A percentile compares a stretch with the other conserved stretches of the same genome.
These are phyloP conservation scores for Mus spicilegus DNA, from an alignment of 2,113 vertebrate species.

Conservation along the genomic window DNA sequence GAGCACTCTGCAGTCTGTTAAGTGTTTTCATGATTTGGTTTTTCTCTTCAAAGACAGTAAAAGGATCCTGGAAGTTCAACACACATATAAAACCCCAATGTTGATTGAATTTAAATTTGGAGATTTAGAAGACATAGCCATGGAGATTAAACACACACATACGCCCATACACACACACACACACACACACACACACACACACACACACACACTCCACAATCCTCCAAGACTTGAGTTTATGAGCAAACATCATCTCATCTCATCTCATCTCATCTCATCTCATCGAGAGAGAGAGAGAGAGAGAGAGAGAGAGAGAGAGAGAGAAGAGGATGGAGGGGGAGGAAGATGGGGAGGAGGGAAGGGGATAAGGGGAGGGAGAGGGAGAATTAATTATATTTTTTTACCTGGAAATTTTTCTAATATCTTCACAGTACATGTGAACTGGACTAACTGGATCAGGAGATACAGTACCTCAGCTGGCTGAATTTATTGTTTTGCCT, in stretches of 20 bases:
- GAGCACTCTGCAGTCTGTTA: not conserved
- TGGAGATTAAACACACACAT: not conserved
- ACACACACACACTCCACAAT: not conserved
- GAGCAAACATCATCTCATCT: too few species aligned
- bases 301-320: too few species aligned
- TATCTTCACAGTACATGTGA: not conserved
- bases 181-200: not conserved
- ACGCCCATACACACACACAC: not conserved
- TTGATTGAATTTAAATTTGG: not conserved
- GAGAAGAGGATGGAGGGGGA: too few species aligned
- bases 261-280: too few species aligned
- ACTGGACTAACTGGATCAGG: not conserved
- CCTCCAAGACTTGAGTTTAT: not conserved
- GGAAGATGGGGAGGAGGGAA: too few species aligned
- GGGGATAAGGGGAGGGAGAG: too few species aligned
- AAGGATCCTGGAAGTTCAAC: not conserved
- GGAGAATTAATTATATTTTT: not conserved
- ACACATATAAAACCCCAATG: not conserved
- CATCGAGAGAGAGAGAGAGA: too few species aligned
- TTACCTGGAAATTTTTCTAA: not conserved
- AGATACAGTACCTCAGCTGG: not conserved
- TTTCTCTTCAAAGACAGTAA: not conserved
- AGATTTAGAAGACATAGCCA: not conserved
- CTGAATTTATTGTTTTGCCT: not conserved
- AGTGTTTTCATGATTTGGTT: not conserved